phyloP scores from a whole-genome alignment of 2,797 vertebrate species.

The Saxicola maurus region DNA sequence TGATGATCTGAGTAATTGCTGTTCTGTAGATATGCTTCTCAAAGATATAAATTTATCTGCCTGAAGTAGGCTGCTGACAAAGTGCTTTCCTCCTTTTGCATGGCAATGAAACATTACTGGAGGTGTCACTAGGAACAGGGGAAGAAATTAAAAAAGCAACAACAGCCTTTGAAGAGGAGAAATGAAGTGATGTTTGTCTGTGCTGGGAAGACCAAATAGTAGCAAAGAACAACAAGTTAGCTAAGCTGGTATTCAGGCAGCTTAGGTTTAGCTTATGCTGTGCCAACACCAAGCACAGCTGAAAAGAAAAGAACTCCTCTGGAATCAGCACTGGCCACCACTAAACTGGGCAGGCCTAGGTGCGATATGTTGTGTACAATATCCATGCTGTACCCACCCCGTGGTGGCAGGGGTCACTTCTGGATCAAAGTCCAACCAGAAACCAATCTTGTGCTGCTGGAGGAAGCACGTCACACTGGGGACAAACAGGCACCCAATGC shows the following conservation, averaged over 20 bases:
- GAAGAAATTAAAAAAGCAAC: background rate
- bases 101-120: slow-evolving; percentile 17
- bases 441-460: background rate
- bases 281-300: background rate
- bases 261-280: background rate
- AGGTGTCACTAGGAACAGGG: background rate
- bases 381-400: accelerated
- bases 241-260: background rate
- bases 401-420: background rate
- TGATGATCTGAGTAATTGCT: slow-evolving; percentile 58
- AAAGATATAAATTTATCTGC: slow-evolving; percentile 19
- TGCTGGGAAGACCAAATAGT: background rate
- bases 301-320: background rate
- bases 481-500: background rate
- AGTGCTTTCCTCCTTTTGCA: background rate
- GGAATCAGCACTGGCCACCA: accelerated
- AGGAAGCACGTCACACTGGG: background rate
- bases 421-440: background rate
- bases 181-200: background rate
- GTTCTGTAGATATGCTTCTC: slow-evolving; percentile 30
- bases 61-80: slow-evolving; percentile 35
- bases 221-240: background rate
- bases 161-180: background rate
- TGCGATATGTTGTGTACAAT: accelerated
- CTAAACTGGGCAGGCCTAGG: background rate